Percentiles rank a stretch among this genome's conserved stretches.
phyloP scores from a whole-genome alignment of 1,140 invertebrate species.

The Cherax destructor region DNA sequence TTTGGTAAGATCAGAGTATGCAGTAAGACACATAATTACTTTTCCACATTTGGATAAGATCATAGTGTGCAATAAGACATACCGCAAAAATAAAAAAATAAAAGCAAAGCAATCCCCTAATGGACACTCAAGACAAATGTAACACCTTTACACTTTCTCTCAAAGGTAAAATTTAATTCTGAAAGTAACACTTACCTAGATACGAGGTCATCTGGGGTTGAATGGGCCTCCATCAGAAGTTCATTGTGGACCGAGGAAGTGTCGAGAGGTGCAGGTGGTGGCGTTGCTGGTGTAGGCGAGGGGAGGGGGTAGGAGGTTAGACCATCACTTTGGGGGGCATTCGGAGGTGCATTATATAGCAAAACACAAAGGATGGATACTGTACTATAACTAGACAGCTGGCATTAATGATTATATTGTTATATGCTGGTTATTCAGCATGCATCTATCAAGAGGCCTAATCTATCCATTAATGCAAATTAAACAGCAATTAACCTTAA shows the following conservation, averaged over 20 bases:
- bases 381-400: constrained; percentile 1
- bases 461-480: not conserved
- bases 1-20: no score
- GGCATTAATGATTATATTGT: not conserved
- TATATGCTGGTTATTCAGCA: constrained; percentile 8
- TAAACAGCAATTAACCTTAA: no score
- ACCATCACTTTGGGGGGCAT: not conserved
- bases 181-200: constrained; percentile 44
- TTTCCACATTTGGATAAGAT: no score
- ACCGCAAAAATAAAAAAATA: no score
- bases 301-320: constrained; percentile 26
- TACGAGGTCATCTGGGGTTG: constrained; percentile 45
- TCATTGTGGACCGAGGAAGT: constrained; percentile 46
- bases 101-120: no score
- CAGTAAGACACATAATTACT: no score
- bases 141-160: no score
- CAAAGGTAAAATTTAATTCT: no score
- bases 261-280: constrained; percentile 48
- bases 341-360: not conserved
- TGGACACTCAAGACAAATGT: no score
- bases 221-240: constrained; percentile 16
- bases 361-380: not conserved
- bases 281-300: constrained; percentile 38
- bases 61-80: no score
- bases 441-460: not conserved